Conservation (phyloP, 2,797 vertebrate species). For the Discoglossus pictus region DNA sequence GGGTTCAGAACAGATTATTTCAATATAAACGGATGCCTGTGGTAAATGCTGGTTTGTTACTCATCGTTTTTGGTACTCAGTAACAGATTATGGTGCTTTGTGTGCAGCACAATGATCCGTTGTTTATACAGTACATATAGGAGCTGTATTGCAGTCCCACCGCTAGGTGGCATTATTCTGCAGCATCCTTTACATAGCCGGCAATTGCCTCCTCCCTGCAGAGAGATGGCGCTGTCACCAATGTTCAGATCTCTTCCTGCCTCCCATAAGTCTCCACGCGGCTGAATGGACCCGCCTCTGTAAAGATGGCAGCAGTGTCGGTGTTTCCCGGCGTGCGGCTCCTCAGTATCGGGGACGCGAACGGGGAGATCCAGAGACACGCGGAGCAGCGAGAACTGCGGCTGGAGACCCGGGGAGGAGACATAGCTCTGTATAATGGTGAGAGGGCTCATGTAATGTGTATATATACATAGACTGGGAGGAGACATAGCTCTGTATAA, state of each 20-base stretch:
- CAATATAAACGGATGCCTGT: no score
- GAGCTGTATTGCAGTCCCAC: no score
- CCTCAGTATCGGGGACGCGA: slow-evolving; percentile 93
- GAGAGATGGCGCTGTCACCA: slow-evolving; percentile 26
- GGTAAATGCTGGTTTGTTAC: no score
- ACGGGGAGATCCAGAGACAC: slow-evolving; percentile 94
- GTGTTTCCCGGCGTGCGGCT: slow-evolving; percentile 95
- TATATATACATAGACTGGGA: not conserved
- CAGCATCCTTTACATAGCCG: no score
- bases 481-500: not conserved
- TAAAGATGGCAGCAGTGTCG: slow-evolving; percentile 89
- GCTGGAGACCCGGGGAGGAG: slow-evolving; percentile 85
- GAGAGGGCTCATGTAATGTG: slow-evolving; percentile 62
- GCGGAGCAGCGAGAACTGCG: slow-evolving; percentile 91
- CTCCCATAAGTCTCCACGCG: slow-evolving; percentile 51
- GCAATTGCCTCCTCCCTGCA: slow-evolving; percentile 1
- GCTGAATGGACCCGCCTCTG: slow-evolving; percentile 46
- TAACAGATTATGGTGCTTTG: no score
- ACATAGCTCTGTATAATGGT: slow-evolving; percentile 90
- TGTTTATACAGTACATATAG: no score
- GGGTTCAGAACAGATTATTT: no score
- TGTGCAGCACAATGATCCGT: no score
- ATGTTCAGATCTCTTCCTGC: slow-evolving; percentile 38
- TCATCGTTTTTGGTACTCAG: no score
- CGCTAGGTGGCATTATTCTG: no score